phyloP scores from a whole-genome alignment of 2,797 vertebrate genomes.

The Aldrovandia affinis region DNA sequence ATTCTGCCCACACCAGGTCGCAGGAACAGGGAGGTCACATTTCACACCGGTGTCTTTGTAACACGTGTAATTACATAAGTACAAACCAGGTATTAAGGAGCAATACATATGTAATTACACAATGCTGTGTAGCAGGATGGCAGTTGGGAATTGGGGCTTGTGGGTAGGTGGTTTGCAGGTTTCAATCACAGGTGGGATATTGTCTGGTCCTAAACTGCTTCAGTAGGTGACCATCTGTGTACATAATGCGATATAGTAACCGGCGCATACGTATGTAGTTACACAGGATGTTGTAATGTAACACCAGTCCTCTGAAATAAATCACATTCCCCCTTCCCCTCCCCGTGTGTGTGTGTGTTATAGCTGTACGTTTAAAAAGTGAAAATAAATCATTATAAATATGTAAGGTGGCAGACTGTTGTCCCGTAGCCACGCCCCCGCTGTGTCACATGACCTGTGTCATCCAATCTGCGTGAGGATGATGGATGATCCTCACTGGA shows the following conservation, averaged over 20 bases:
- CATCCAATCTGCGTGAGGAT: not conserved
- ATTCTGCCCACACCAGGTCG: not conserved
- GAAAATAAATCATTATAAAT: not conserved
- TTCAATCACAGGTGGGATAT: too few relatives aligned
- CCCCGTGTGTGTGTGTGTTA: not conserved
- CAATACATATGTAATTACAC: not conserved
- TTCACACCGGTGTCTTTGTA: not conserved
- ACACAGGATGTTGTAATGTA: too few relatives aligned
- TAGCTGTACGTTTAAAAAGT: not conserved
- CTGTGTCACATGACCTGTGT: not conserved
- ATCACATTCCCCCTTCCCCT: too few relatives aligned
- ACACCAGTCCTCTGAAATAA: too few relatives aligned
- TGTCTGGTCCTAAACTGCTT: too few relatives aligned
- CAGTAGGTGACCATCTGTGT: too few relatives aligned
- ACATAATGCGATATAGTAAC: too few relatives aligned
- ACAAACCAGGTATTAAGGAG: not conserved
- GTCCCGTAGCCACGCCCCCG: not conserved
- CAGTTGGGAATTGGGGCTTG: too few relatives aligned
- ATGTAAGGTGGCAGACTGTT: not conserved
- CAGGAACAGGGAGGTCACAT: not conserved
- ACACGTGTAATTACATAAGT: not conserved
- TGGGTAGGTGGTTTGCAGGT: too few relatives aligned
- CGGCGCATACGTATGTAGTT: too few relatives aligned
- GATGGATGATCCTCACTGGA: not conserved
- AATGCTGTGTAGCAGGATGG: too few relatives aligned